These are phyloP conservation scores for Craseonycteris thonglongyai DNA, from an alignment of 2,113 vertebrate genomes.

Conservation along the genomic window DNA sequence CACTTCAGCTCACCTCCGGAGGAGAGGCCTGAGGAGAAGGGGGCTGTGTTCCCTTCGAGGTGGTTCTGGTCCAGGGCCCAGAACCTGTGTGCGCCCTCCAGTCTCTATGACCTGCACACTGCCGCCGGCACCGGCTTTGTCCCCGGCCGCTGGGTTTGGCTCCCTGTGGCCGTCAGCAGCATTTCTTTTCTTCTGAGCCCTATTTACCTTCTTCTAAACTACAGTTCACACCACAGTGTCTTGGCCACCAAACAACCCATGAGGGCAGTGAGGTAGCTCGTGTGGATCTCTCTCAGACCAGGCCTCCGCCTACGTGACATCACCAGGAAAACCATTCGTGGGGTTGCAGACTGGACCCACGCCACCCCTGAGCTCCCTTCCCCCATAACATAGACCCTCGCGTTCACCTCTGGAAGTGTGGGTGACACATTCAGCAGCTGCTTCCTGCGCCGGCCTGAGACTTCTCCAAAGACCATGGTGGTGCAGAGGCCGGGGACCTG, in stretches of 20 bases:
- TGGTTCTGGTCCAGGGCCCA: neutral
- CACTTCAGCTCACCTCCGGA: neutral
- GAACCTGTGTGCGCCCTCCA: accelerated
- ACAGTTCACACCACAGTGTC: neutral
- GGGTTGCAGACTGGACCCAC: neutral
- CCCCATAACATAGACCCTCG: too few relatives aligned
- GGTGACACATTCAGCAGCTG: accelerated
- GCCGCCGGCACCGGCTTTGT: too few relatives aligned
- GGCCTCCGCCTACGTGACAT: neutral
- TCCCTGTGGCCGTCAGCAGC: too few relatives aligned
- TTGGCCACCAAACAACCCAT: neutral
- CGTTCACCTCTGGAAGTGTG: accelerated
- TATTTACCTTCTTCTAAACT: neutral
- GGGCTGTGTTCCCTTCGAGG: too few relatives aligned
- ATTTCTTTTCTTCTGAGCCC: too few relatives aligned
- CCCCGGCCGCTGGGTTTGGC: neutral
- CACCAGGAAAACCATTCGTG: neutral
- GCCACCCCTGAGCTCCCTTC: neutral
- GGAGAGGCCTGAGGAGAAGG: neutral
- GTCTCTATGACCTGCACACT: accelerated
- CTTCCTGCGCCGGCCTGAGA: neutral
- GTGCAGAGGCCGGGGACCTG: accelerated
- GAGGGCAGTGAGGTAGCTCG: neutral
- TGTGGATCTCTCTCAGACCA: neutral
- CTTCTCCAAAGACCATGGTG: accelerated